A percentile compares a stretch with the other conserved stretches of the same genome.
These are phyloP conservation scores for Psammodynastes pulverulentus DNA, from an alignment of 2,113 vertebrate genomes.

Conservation along the genomic window DNA sequence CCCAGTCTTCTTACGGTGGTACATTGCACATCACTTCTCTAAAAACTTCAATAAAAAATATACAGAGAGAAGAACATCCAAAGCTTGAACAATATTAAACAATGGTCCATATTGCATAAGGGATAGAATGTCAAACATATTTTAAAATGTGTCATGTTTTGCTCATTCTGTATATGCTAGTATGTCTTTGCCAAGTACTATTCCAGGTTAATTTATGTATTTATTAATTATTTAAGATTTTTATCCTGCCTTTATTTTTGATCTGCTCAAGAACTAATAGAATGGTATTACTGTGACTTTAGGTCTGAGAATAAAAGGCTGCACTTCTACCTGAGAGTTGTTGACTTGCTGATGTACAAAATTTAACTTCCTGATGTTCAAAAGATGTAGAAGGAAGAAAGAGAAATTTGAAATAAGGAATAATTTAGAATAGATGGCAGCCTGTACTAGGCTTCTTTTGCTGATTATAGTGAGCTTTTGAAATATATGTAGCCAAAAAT, in stretches of 20 bases:
- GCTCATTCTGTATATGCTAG: neutral
- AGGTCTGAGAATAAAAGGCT: neutral
- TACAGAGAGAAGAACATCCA: neutral
- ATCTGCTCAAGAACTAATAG: neutral
- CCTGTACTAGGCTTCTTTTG: conserved; percentile 56
- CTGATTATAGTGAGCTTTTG: conserved; percentile 68
- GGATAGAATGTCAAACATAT: neutral
- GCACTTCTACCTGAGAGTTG: conserved; percentile 7
- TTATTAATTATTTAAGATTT: neutral
- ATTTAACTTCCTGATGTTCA: conserved; percentile 44
- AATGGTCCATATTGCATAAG: neutral
- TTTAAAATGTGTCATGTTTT: neutral
- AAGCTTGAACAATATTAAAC: neutral
- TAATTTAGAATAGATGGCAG: conserved; percentile 58
- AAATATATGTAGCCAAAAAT: conserved; percentile 62
- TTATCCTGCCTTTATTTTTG: neutral
- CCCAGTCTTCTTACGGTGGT: neutral
- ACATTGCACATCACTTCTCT: neutral
- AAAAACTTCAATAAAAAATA: neutral
- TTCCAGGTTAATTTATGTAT: neutral
- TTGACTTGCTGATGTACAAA: conserved; percentile 37
- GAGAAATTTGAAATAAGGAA: conserved; percentile 61
- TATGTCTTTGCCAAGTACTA: neutral
- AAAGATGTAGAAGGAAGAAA: conserved; percentile 23
- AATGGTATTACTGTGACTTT: neutral